A percentile compares a stretch with the other conserved stretches of the same genome.
These are phyloP conservation scores for Sarcophaga caerulescens DNA, from an alignment of 2,888 invertebrate genomes.

Conservation along the genomic window DNA sequence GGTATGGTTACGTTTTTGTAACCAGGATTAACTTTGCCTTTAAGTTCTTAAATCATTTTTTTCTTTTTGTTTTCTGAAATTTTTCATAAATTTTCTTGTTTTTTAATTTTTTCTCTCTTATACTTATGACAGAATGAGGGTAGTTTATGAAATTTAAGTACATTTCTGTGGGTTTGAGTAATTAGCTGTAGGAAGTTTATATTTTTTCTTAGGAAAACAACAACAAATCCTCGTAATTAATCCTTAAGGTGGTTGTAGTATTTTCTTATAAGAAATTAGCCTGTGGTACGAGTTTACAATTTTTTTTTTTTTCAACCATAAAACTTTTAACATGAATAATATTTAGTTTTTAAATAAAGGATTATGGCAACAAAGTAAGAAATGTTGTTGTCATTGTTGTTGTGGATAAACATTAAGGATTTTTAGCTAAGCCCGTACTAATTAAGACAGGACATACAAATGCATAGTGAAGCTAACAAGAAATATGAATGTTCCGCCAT, in stretches of 20 bases:
- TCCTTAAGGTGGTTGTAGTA: slow-evolving; percentile 28
- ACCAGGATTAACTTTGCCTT: slow-evolving; percentile 59
- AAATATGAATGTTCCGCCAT: no score
- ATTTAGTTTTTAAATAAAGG: neutral
- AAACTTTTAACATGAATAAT: neutral
- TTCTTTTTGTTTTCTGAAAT: neutral
- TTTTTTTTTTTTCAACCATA: neutral
- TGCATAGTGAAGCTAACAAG: no score
- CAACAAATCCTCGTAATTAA: slow-evolving; percentile 9
- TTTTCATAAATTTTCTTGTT: slow-evolving; percentile 3
- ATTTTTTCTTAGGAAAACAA: neutral
- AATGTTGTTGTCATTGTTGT: no score
- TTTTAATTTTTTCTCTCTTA: neutral
- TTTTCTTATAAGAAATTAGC: slow-evolving; percentile 40
- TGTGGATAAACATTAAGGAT: neutral
- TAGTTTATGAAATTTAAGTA: slow-evolving; percentile 14
- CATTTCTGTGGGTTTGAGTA: slow-evolving; percentile 48
- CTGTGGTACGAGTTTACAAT: slow-evolving; percentile 45
- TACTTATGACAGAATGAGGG: slow-evolving; percentile 13
- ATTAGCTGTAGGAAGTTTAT: slow-evolving; percentile 29
- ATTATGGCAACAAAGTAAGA: neutral
- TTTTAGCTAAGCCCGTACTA: neutral
- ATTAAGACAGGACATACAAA: neutral
- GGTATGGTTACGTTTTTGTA: slow-evolving; percentile 58
- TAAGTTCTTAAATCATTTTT: slow-evolving; percentile 25